A percentile compares a stretch with the other conserved stretches of the same genome.
phyloP scores from a whole-genome alignment of 1,140 invertebrate genomes.

The Carposina sasakii region DNA sequence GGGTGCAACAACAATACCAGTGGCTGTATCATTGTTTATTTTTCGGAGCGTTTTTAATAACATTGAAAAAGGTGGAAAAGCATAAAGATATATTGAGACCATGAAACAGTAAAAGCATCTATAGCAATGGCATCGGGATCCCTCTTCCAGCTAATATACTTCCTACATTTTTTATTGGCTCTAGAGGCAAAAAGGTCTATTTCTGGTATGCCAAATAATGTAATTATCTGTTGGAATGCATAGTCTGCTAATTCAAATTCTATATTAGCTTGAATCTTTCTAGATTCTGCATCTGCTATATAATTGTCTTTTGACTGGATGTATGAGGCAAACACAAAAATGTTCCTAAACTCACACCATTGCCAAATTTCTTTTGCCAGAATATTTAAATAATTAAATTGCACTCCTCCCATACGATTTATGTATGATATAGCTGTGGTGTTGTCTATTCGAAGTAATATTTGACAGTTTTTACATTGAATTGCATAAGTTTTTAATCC shows the following conservation, averaged over 20 bases:
- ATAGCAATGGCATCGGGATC: conserved; percentile 21
- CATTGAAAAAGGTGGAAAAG: conserved; percentile 8
- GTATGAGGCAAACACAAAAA: conserved; percentile 28
- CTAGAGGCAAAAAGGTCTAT: conserved; percentile 30
- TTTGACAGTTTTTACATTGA: conserved; percentile 20
- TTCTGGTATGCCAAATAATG: conserved; percentile 13
- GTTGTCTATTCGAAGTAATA: conserved; percentile 33
- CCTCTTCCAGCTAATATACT: conserved; percentile 24
- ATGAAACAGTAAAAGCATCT: conserved; percentile 5
- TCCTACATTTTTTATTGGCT: conserved; percentile 23
- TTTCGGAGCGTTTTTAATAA: conserved; percentile 12
- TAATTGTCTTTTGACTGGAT: conserved; percentile 23
- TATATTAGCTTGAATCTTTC: conserved; percentile 10
- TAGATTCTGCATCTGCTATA: conserved; percentile 18
- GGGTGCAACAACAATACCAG: conserved; percentile 9
- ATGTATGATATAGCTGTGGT: conserved; percentile 17
- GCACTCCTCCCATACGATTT: conserved; percentile 13
- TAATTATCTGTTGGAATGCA: conserved; percentile 12
- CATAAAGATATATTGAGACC: background rate
- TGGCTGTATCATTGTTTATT: conserved; percentile 14
- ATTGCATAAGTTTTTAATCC: conserved; percentile 34
- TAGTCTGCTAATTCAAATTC: conserved; percentile 18
- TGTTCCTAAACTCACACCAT: conserved; percentile 25
- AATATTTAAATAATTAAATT: conserved; percentile 19
- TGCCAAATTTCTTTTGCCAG: conserved; percentile 27